Percentiles rank a stretch among this genome's conserved stretches.
Conservation (phyloP, 2,113 vertebrate species). For the Orthonyx spaldingii region DNA sequence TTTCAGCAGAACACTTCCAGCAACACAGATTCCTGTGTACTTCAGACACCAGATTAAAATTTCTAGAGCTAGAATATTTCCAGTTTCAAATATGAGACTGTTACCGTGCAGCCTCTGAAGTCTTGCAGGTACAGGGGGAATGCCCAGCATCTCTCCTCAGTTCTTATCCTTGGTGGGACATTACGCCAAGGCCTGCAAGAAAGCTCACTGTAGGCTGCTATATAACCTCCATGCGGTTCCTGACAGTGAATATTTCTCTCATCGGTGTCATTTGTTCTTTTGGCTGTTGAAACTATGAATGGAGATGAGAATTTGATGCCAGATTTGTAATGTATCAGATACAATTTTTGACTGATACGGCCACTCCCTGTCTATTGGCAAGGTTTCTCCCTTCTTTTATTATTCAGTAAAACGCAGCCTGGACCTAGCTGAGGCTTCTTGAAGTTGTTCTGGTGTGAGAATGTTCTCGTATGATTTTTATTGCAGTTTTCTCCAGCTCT, state of each 20-base stretch:
- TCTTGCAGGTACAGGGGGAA: not conserved
- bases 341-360: not conserved
- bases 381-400: not conserved
- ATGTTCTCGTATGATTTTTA: not conserved
- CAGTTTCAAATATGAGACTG: not conserved
- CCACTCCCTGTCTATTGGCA: not conserved
- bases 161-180: not conserved
- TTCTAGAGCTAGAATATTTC: not conserved
- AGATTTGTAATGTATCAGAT: not conserved
- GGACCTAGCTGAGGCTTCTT: not conserved
- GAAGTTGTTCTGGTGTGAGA: not conserved
- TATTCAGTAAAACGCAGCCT: not conserved
- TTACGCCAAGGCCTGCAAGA: not conserved
- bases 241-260: not conserved
- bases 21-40: not conserved
- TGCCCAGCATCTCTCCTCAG: not conserved
- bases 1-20: not conserved
- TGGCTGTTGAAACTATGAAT: constrained; percentile 1
- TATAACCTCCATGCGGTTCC: not conserved
- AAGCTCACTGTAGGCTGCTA: not conserved
- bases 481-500: not conserved
- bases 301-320: constrained; percentile 1
- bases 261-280: not conserved
- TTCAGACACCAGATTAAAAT: not conserved
- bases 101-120: not conserved